A percentile compares a stretch with the other conserved stretches of the same genome.
phyloP scores from a whole-genome alignment of 2,113 vertebrate genomes.

The Pteruthius melanotis region DNA sequence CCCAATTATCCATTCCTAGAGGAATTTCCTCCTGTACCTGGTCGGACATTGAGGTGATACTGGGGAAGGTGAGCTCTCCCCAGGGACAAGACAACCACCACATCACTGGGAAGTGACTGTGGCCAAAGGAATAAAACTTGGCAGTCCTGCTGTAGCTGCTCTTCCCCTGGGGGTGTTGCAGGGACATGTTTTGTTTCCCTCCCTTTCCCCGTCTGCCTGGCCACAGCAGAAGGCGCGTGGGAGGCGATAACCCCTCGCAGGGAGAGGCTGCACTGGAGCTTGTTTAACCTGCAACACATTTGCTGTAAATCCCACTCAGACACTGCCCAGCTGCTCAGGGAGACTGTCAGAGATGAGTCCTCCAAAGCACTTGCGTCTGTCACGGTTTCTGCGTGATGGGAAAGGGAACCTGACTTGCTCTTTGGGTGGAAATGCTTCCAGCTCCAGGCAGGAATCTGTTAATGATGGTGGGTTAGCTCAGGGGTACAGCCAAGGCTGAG shows the following conservation, averaged over 20 bases:
- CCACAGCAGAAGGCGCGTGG: not conserved
- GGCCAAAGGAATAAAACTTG: not conserved
- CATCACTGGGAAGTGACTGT: not conserved
- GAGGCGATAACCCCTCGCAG: not conserved
- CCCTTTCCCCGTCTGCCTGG: not conserved
- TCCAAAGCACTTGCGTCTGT: not conserved
- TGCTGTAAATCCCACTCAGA: not conserved
- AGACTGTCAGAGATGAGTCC: not conserved
- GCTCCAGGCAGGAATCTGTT: not conserved
- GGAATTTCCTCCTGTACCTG: not conserved
- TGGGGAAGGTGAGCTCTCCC: not conserved
- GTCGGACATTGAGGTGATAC: accelerated
- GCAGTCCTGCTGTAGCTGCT: not conserved
- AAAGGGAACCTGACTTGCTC: not conserved
- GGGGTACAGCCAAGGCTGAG: not conserved
- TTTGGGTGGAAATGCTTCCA: not conserved
- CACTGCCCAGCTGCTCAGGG: not conserved
- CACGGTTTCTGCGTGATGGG: not conserved
- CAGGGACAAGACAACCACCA: not conserved
- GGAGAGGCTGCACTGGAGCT: not conserved
- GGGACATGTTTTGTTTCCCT: not conserved
- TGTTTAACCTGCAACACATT: constrained; percentile 14
- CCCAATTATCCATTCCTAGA: not conserved
- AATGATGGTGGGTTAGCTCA: not conserved
- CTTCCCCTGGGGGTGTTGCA: not conserved